Base-by-base conservation (phyloP, 2,113 vertebrate species). In the Arvicanthis niloticus region DNA sequence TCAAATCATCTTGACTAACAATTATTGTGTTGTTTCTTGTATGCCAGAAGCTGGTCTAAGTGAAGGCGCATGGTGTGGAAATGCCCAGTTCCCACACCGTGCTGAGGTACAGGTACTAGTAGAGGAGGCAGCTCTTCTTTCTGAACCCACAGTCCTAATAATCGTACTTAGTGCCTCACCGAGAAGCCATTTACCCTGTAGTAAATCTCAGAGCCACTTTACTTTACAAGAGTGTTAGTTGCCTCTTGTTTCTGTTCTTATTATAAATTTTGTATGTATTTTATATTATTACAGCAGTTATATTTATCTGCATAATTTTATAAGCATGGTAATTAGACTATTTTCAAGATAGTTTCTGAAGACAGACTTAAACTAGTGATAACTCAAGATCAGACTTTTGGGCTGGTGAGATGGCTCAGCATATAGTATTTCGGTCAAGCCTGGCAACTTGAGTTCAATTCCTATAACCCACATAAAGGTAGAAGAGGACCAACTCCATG, bases 261-360 rank as follows among this genome's bases (percentile, higher is more conserved):
- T 42, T 62, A 40, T 17, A 11, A 78, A 40, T 88, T 75, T 78
- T 81, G 77, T 48, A 72, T 31, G 5, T 73, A 87, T 0, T n/a
- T 62, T 37, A 68, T 68, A 5, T 68, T 37, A 68, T 68, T 68
- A 3, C 31, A 68, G 67, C 67, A 68, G 9, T 34, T 34, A 68
- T 34, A 16, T 34, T 12, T 67, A 68, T 92, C 34, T 88, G 68
- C 26, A 75, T 88, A 37, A 67, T 58, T 88, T 37, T 88, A 51
- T 31, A 81, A 86, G 81, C 2, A 89, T 53, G 40, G 37, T 26
- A 76, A 92, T 40, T 72, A 53, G 92, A 42, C 77, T 34, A 5
- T 65, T 91, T 93, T 90, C 53, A 77, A 24, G 7, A 8, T 73
- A 93, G 53, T 5, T 78, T 65, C 40, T 94, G 7, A 96, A 93